Conservation (phyloP, 2,888 invertebrate genomes). For the Sisyra terminalis region DNA sequence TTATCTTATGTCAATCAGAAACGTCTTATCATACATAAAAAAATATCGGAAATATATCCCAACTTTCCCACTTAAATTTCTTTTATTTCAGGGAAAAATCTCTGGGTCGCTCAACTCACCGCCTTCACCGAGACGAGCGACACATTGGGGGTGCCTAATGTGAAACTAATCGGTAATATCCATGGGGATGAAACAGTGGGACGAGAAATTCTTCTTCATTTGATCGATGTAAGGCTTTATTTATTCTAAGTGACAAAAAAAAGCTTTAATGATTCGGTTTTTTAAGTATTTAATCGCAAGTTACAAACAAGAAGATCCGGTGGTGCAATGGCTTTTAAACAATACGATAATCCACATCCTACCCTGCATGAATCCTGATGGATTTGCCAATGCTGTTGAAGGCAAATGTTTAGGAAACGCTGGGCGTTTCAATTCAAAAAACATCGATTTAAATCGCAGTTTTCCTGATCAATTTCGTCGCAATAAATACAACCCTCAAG, state of each 20-base stretch:
- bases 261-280: conserved; percentile 6
- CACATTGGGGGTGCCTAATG: conserved; percentile 37
- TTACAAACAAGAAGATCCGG: conserved; percentile 26
- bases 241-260: conserved; percentile 1
- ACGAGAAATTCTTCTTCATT: conserved; percentile 43
- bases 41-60: too few species aligned
- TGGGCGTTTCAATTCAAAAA: conserved; percentile 19
- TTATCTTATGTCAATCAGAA: too few species aligned
- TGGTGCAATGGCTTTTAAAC: conserved; percentile 39
- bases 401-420: conserved; percentile 17
- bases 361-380: conserved; percentile 64
- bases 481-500: conserved; percentile 27
- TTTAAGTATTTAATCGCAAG: conserved; percentile 31
- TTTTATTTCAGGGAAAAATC: conserved; percentile 28
- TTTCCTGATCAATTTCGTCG: conserved; percentile 40
- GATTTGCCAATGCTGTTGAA: conserved; percentile 30
- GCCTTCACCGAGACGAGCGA: conserved; percentile 21
- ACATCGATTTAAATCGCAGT: conserved; percentile 36
- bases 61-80: too few species aligned
- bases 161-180: conserved; percentile 57
- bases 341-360: conserved; percentile 54
- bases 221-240: conserved; percentile 26
- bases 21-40: too few species aligned
- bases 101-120: conserved; percentile 39
- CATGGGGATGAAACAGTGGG: conserved; percentile 57